phyloP scores from a whole-genome alignment of 1,140 invertebrate genomes.

The Kradibia gibbosae region DNA sequence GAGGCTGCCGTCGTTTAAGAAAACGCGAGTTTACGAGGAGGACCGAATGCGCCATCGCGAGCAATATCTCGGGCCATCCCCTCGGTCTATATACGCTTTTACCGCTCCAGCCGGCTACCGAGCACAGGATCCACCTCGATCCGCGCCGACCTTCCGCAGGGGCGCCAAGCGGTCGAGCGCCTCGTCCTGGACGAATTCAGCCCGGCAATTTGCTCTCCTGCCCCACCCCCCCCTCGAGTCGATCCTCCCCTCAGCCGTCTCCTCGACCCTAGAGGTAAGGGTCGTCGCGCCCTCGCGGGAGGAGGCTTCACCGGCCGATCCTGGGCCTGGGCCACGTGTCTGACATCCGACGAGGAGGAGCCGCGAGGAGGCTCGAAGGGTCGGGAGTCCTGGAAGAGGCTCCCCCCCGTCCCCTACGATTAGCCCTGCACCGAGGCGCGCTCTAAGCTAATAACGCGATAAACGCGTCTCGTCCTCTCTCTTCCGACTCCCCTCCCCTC shows the following conservation, averaged over 20 bases:
- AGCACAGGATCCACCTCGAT: not conserved
- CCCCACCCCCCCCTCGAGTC: too few relatives aligned
- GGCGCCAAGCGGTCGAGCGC: not conserved
- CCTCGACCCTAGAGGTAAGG: conserved; percentile 49
- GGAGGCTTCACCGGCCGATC: conserved; percentile 41
- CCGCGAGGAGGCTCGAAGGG: too few relatives aligned
- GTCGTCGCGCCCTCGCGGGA: conserved; percentile 28
- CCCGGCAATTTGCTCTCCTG: not conserved
- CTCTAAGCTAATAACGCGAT: not conserved
- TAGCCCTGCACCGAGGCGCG: not conserved
- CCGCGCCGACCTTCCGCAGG: not conserved
- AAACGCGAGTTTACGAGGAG: not conserved
- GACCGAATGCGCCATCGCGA: not conserved
- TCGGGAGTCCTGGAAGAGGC: too few relatives aligned
- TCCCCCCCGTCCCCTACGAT: too few relatives aligned
- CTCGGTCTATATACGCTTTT: not conserved
- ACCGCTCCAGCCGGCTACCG: not conserved
- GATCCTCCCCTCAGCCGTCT: too few relatives aligned
- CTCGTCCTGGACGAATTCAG: not conserved
- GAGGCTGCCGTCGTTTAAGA: not conserved
- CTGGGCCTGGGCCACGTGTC: not conserved
- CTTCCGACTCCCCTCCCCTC: too few relatives aligned
- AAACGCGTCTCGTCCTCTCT: too few relatives aligned
- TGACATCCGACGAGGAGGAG: not conserved
- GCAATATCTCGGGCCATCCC: not conserved